phyloP scores from a whole-genome alignment of 1,140 invertebrate species.

The Magallana ariakensis region DNA sequence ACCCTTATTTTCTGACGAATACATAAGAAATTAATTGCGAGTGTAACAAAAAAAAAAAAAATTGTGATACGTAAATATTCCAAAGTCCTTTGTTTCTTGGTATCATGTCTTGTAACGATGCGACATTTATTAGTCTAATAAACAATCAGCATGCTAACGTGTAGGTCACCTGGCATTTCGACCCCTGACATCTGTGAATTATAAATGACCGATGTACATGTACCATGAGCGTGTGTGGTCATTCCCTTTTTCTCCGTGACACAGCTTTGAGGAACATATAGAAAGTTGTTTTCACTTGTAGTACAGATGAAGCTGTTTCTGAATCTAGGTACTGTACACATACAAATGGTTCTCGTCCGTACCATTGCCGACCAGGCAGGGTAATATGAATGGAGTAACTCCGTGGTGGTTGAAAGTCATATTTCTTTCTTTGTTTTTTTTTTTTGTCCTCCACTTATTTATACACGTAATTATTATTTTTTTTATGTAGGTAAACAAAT shows the following conservation, averaged over 20 bases:
- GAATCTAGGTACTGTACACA: no score
- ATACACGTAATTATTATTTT: no score
- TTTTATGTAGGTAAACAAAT: no score
- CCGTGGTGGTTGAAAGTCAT: no score
- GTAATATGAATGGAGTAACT: no score
- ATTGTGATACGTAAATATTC: background rate
- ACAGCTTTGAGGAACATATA: no score
- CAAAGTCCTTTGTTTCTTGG: background rate
- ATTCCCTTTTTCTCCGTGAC: background rate
- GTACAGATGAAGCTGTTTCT: no score
- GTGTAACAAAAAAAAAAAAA: background rate
- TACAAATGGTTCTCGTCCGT: no score
- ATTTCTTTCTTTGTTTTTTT: no score
- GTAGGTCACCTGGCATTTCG: background rate
- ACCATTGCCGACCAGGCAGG: no score
- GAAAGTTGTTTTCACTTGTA: no score
- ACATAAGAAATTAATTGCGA: background rate
- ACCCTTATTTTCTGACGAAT: background rate
- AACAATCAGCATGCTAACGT: background rate
- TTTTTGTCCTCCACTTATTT: no score
- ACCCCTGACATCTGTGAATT: background rate
- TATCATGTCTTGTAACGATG: background rate
- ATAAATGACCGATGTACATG: slow-evolving; percentile 12
- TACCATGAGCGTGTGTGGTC: background rate
- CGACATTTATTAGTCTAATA: slow-evolving; percentile 20